Percentiles rank a stretch among this genome's conserved stretches.
These are phyloP conservation scores for Atherinosoma microstoma DNA, from an alignment of 2,797 vertebrate genomes.

Conservation along the genomic window DNA sequence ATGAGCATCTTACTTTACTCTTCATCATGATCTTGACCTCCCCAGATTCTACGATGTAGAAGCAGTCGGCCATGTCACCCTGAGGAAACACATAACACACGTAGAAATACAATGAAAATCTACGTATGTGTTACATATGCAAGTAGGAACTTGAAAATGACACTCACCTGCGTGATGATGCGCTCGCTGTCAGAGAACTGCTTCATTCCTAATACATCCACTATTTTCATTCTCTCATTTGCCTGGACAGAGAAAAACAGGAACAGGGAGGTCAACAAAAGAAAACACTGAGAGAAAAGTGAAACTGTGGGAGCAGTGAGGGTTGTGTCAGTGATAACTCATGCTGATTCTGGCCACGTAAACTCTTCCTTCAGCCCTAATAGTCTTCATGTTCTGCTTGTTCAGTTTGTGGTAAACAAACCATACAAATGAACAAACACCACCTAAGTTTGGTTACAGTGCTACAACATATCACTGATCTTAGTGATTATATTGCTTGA, in stretches of 20 bases:
- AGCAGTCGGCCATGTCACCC: conserved; percentile 96
- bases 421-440: neutral
- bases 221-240: conserved; percentile 96
- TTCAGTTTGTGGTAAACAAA: neutral
- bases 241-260: conserved; percentile 70
- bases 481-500: neutral
- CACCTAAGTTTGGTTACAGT: neutral
- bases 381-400: neutral
- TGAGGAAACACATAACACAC: conserved; percentile 61
- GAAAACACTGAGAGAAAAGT: neutral
- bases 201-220: conserved; percentile 94
- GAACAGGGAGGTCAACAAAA: neutral
- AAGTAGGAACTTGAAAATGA: neutral
- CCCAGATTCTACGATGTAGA: conserved; percentile 95
- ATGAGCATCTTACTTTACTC: conserved; percentile 90
- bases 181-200: conserved; percentile 91
- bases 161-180: conserved; percentile 89
- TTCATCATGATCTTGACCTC: conserved; percentile 98
- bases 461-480: neutral
- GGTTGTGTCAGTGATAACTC: neutral
- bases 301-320: neutral
- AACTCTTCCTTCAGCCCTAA: neutral
- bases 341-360: neutral
- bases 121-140: neutral
- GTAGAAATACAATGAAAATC: neutral